Evolutionary conservation across 30 jellyfish, hydroid and myxozoan species (phyloP).

Genomic region (Mastigias papua): DNA sequence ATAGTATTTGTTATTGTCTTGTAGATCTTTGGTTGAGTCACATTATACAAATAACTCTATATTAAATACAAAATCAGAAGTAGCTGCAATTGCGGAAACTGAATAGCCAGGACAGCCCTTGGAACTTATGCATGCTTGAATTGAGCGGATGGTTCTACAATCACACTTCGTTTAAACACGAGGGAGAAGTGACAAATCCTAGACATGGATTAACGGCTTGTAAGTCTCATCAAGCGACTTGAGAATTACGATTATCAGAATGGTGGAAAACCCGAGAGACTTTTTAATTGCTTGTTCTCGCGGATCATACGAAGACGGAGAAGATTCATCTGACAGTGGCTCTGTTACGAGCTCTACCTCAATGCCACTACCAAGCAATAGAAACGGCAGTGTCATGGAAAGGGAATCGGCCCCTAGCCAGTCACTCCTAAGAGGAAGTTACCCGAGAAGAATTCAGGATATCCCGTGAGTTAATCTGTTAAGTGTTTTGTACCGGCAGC

Average conservation of each 20-base stretch:
- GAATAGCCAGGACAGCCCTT: no score
- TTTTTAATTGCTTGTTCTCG: background rate
- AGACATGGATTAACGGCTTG: background rate
- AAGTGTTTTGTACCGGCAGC: background rate
- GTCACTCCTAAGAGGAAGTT: background rate
- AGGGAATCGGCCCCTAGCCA: background rate
- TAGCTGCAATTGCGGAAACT: no score
- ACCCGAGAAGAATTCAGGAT: conserved; percentile 19
- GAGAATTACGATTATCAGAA: background rate
- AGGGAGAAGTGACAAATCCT: no score
- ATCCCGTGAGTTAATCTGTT: conserved; percentile 29
- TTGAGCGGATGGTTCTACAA: no score
- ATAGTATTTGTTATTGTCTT: no score
- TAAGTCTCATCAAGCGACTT: background rate
- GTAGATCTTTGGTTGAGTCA: no score
- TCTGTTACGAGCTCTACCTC: conserved; percentile 34
- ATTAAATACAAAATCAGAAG: no score
- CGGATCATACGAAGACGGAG: conserved; percentile 44
- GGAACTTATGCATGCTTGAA: no score
- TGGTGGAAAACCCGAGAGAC: background rate
- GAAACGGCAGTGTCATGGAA: background rate
- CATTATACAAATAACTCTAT: no score
- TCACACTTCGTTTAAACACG: no score
- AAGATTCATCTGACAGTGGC: conserved; percentile 50
- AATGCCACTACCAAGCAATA: conserved; percentile 1